Conservation (phyloP, 2,888 invertebrate species). For the Raillietiella orientalis region DNA sequence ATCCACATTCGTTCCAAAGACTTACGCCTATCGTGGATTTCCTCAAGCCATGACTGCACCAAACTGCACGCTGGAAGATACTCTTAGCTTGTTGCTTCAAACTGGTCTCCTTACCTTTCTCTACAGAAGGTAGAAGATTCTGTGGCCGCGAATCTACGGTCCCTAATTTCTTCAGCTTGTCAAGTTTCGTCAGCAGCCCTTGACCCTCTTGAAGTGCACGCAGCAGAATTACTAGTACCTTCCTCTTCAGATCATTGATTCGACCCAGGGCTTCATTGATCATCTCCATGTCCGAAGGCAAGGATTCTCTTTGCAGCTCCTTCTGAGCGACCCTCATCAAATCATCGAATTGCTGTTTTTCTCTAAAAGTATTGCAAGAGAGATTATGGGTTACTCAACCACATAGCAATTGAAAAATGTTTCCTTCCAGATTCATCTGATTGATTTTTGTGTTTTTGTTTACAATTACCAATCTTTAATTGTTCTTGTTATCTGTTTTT, state of each 20-base stretch:
- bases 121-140: too few species aligned
- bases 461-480: too few species aligned
- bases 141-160: constrained; percentile 39
- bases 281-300: constrained; percentile 34
- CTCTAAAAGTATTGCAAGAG: constrained; percentile 15
- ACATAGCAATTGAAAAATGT: too few species aligned
- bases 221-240: constrained; percentile 40
- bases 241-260: constrained; percentile 32
- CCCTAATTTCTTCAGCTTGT: constrained; percentile 35
- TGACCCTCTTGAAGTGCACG: constrained; percentile 47
- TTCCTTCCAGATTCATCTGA: too few species aligned
- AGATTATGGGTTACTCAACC: too few species aligned
- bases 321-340: constrained; percentile 30
- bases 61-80: constrained; percentile 22
- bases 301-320: constrained; percentile 26
- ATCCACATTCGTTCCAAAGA: constrained; percentile 24
- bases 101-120: too few species aligned
- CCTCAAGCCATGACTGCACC: constrained; percentile 38
- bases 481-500: too few species aligned
- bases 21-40: constrained; percentile 35
- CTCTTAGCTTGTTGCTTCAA: too few species aligned
- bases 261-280: constrained; percentile 31
- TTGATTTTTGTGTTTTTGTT: too few species aligned
- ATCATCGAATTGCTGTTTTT: constrained; percentile 29
- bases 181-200: constrained; percentile 31